Base-by-base conservation (phyloP, 2,113 vertebrate species). In the Hippocampus comes region DNA sequence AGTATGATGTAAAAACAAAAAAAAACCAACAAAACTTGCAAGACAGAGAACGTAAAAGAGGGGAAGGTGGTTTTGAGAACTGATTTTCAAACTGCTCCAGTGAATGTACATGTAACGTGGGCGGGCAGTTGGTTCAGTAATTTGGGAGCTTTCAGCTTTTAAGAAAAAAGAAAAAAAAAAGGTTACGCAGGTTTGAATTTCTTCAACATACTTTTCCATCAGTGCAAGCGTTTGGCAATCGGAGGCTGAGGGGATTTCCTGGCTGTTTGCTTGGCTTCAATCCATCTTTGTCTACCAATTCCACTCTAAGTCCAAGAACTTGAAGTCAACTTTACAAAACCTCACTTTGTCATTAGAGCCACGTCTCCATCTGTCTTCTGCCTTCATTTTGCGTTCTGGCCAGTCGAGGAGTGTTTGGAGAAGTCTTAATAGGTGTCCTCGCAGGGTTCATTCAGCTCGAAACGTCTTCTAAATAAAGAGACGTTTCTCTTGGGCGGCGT, bases 271-370 rank as follows among this genome's bases (percentile, higher is more conserved):
- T 34, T 78, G 81, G 71, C 76, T 70, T 68, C 1, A 6, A 27
- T 78, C 70, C 78, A 74, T 49, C 4, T 55, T 70, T 76, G 75
- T 79, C 82, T 91, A 81, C 27, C 83, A 72, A 63, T 89, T 85
- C 9, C 53, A 76, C 81, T n/a, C 78, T 76, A 78, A 84, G 84
- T 90, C 76, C 82, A 70, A 68, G 78, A 85, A 48, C 74, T 84
- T 84, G 78, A 87, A 86, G 89, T 85, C 78, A 75, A 75, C 75
- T 90, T 90, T 84, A 78, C 91, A 89, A 83, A 38, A 84, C 82
- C 82, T 81, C 85, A 91, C 68, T 55, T 3, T 51, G n/a, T 66
- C 23, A 2, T 48, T 55, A 38, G 25, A 10, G 21, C 5, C 15
- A 1, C 63, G 43, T 20, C 55, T 67, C 12, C 30, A 27, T 56